Evolutionary conservation across 1,140 invertebrate species (phyloP).

Genomic region (Trichoplusia ni): DNA sequence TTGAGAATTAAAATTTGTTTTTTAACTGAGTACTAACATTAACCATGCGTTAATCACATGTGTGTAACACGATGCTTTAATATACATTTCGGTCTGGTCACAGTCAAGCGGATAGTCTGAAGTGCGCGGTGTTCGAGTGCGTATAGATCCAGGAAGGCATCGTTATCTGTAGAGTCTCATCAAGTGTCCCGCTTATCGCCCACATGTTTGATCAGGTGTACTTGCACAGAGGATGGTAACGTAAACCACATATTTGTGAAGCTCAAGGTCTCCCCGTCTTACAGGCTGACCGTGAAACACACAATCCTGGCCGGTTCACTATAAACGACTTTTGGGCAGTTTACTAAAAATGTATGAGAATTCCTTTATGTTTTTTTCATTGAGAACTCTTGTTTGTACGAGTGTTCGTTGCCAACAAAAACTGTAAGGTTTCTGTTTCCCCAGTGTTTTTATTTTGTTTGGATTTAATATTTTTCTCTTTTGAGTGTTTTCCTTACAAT

Average conservation of each 20-base stretch:
- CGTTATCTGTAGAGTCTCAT: slow-evolving; percentile 72
- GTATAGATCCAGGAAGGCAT: slow-evolving; percentile 58
- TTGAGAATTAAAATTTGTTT: no score
- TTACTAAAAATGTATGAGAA: slow-evolving; percentile 5
- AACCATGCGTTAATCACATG: not conserved
- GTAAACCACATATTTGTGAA: slow-evolving; percentile 50
- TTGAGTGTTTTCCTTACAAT: no score
- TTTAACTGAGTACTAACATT: not conserved
- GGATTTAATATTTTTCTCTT: no score
- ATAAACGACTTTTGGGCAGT: slow-evolving; percentile 46
- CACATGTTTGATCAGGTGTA: slow-evolving; percentile 78
- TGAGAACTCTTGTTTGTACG: not conserved
- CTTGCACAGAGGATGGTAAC: slow-evolving; percentile 54
- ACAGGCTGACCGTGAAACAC: slow-evolving; percentile 62
- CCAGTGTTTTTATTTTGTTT: not conserved
- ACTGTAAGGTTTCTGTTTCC: not conserved
- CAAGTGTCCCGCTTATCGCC: slow-evolving; percentile 75
- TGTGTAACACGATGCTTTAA: not conserved
- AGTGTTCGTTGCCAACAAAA: slow-evolving; percentile 4
- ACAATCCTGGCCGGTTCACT: slow-evolving; percentile 57
- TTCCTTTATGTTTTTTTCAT: not conserved
- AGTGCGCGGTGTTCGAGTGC: slow-evolving; percentile 45
- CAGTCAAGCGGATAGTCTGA: slow-evolving; percentile 22
- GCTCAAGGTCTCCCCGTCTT: slow-evolving; percentile 55
- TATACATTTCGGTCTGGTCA: slow-evolving; percentile 11